phyloP scores from a whole-genome alignment of 2,797 vertebrate genomes.

The Heliangelus exortis region DNA sequence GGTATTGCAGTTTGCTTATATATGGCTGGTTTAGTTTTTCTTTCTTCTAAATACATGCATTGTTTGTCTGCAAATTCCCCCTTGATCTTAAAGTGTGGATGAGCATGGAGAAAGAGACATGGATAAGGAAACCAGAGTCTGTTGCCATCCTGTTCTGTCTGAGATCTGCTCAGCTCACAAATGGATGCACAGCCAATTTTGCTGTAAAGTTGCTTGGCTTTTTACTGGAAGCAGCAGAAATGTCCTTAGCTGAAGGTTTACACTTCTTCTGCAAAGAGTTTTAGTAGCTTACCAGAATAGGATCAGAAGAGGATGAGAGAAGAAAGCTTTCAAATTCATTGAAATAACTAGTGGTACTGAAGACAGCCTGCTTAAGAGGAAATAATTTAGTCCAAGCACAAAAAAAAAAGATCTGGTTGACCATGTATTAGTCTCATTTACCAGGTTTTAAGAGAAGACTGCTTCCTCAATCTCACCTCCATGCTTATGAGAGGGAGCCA shows the following conservation, averaged over 20 bases:
- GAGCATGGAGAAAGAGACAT: background rate
- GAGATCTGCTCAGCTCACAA: background rate
- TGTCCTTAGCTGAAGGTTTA: background rate
- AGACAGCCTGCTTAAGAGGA: background rate
- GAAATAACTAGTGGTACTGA: background rate
- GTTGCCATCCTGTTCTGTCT: background rate
- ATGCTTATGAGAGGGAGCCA: background rate
- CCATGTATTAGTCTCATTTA: background rate
- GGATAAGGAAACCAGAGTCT: background rate
- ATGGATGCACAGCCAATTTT: background rate
- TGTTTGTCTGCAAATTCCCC: background rate
- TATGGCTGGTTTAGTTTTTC: background rate
- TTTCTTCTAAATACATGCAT: background rate
- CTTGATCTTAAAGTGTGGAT: background rate
- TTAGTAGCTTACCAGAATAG: background rate
- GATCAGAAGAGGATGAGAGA: background rate
- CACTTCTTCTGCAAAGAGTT: background rate
- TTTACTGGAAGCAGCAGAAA: background rate
- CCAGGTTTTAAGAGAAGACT: background rate
- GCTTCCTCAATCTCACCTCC: rapidly evolving
- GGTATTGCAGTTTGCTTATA: background rate
- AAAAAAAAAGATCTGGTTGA: background rate
- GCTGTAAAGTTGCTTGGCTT: background rate
- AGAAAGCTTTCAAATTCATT: background rate
- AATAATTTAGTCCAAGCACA: background rate